Base-by-base conservation (phyloP, 1,140 invertebrate species). In the Pantala flavescens region DNA sequence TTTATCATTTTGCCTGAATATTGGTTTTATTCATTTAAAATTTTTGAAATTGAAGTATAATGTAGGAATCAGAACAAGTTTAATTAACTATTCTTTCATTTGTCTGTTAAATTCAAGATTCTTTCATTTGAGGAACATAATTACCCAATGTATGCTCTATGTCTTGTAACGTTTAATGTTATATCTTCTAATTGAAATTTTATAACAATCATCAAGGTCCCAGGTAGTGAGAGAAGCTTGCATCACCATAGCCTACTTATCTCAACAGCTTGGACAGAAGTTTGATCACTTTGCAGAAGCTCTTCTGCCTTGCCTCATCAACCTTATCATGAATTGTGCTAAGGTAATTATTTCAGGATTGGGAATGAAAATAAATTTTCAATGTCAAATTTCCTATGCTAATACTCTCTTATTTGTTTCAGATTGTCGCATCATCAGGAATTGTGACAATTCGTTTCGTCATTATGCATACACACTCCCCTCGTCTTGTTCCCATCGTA, bases 151-250 rank as follows among this genome's bases (percentile, higher is more conserved):
- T 36, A 36, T 36, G 28, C 28, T 36, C n/a, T n/a, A n/a, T n/a
- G 28, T 9, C 28, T 36, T 36, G 9, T 2, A 36, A 36, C 2
- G 2, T 36, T 9, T 36, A 5, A 5, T 5, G 9, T 36, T 9
- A 36, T 36, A 5, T 2, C 9, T 36, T 36, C 3, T 36, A 36
- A 36, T 36, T 36, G 28, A 9, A 36, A 9, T 36, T 36, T 36
- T 36, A 5, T 2, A 70, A n/a, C 11, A 70, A 70, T 70, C 63
- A 5, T 23, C 7, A 73, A 80, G 82, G 77, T 90, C 85, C 77
- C 89, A 97, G 85, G 93, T 98, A 74, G 95, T 96, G 0, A 86
- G 97, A 75, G 97, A 99, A 83, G 93, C 93, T 0, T 98, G 96
- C 82, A 94, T 98, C 71, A 95, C 96, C 0, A 89, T 98, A 75